Evolutionary conservation across 2,797 vertebrate genomes (phyloP).

Genomic region (Rhodeus uyekii): DNA sequence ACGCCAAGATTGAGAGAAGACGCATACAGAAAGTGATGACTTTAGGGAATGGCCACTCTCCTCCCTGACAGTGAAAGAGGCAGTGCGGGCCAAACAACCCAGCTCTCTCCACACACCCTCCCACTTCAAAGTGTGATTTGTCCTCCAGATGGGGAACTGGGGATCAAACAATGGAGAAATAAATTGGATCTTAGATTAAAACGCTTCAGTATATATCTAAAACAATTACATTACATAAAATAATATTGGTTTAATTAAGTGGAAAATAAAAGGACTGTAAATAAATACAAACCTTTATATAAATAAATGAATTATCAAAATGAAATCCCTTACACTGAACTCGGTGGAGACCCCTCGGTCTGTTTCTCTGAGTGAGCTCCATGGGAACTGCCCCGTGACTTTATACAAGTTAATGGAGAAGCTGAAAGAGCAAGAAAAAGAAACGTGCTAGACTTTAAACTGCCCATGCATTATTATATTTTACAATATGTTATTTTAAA

Average conservation of each 20-base stretch:
- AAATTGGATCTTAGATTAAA: background rate
- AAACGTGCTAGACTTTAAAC: background rate
- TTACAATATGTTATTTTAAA: background rate
- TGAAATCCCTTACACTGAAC: conserved; percentile 79
- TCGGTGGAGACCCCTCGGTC: conserved; percentile 92
- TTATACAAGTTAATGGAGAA: conserved; percentile 90
- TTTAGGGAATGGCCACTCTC: conserved; percentile 97
- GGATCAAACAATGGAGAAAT: background rate
- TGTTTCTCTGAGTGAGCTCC: conserved; percentile 96
- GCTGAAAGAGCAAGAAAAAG: conserved; percentile 68
- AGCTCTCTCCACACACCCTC: conserved; percentile 96
- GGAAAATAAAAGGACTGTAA: background rate
- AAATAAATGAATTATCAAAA: background rate
- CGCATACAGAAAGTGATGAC: conserved; percentile 89
- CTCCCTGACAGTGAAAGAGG: conserved; percentile 91
- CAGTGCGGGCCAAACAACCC: conserved; percentile 89
- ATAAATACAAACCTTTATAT: background rate
- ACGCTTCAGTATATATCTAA: background rate
- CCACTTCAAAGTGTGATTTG: conserved; percentile 92
- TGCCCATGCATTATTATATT: too few relatives aligned
- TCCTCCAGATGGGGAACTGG: conserved; percentile 95
- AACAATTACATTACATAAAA: background rate
- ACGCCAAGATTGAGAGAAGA: background rate
- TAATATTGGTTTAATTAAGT: background rate
- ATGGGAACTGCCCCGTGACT: conserved; percentile 98